Percentiles rank a stretch among this genome's conserved stretches.
Evolutionary conservation across 1,140 invertebrate species (phyloP).

Genomic region (Tetranychus cinnabarinus): DNA sequence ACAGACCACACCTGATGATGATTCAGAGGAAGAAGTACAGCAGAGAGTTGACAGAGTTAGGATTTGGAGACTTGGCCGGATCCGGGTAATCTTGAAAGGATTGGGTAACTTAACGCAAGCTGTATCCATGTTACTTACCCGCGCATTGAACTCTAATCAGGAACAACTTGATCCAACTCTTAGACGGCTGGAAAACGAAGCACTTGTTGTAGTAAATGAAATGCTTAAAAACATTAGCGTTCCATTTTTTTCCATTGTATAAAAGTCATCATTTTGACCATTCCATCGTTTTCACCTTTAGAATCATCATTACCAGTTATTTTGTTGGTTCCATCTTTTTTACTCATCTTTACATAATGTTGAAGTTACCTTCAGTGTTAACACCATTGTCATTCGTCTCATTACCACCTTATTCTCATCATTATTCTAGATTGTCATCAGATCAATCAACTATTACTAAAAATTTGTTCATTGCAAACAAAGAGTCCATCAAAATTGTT

Average conservation of each 20-base stretch:
- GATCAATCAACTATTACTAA: too few relatives aligned
- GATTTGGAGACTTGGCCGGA: constrained; percentile 15
- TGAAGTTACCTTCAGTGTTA: too few relatives aligned
- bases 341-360: too few relatives aligned
- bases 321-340: too few relatives aligned
- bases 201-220: constrained; percentile 1
- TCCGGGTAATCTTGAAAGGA: constrained; percentile 13
- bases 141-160: not conserved
- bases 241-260: constrained; percentile 10
- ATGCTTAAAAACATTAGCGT: constrained; percentile 8
- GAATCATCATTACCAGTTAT: too few relatives aligned
- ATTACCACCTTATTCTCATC: too few relatives aligned
- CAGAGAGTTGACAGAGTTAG: constrained; percentile 12
- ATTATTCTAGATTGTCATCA: too few relatives aligned
- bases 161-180: constrained; percentile 5
- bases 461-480: too few relatives aligned
- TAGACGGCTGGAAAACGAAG: constrained; percentile 5
- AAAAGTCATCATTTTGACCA: not conserved
- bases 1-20: constrained; percentile 9
- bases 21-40: constrained; percentile 7
- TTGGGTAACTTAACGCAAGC: constrained; percentile 14
- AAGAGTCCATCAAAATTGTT: too few relatives aligned
- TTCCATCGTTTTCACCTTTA: too few relatives aligned
- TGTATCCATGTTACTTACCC: constrained; percentile 1
- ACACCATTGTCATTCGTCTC: too few relatives aligned